Conservation (phyloP, 2,888 invertebrate genomes). For the Lithophane leautieri region DNA sequence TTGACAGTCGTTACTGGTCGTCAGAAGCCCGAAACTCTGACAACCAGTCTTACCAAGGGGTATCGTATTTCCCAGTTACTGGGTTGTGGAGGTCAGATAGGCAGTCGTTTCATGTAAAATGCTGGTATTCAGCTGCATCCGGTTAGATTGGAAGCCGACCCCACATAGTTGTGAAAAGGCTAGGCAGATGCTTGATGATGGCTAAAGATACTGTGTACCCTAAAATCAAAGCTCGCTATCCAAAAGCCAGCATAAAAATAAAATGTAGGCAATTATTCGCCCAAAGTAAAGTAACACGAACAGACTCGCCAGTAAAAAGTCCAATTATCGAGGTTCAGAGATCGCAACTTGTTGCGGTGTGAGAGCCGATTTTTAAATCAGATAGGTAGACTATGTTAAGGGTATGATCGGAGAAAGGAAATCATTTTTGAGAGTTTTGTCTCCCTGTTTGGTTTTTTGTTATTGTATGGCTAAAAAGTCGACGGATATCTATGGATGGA, state of each 20-base stretch:
- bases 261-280: slow-evolving; percentile 50
- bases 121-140: too few species aligned
- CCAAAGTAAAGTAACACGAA: slow-evolving; percentile 49
- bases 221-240: slow-evolving; percentile 13
- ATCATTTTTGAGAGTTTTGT: background rate
- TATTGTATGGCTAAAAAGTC: too few species aligned
- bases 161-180: too few species aligned
- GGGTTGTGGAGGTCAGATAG: too few species aligned
- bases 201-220: background rate
- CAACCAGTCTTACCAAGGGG: too few species aligned
- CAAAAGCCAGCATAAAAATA: slow-evolving; percentile 40
- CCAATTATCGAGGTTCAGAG: slow-evolving; percentile 64
- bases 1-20: too few species aligned
- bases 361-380: slow-evolving; percentile 58
- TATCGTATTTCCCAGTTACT: too few species aligned
- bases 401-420: background rate
- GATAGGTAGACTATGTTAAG: slow-evolving; percentile 61
- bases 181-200: too few species aligned
- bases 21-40: too few species aligned
- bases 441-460: background rate
- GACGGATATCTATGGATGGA: too few species aligned
- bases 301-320: slow-evolving; percentile 64
- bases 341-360: slow-evolving; percentile 67
- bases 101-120: too few species aligned
- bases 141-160: too few species aligned